Percentiles rank a stretch among this genome's conserved stretches.
Evolutionary conservation across 2,888 invertebrate species (phyloP).

Genomic region (Cerastis leucographa): DNA sequence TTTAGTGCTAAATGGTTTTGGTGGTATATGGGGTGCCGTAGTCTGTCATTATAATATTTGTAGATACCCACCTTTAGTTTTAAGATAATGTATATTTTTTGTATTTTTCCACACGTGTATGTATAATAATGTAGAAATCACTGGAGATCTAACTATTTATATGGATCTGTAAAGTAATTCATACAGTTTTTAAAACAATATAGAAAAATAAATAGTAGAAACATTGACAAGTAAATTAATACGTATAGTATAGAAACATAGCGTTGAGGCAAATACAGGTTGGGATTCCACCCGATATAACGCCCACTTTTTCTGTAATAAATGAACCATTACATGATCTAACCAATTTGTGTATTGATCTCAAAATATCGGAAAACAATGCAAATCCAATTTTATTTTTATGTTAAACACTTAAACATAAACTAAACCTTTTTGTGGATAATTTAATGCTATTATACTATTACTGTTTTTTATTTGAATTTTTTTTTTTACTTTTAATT

Average conservation of each 20-base stretch:
- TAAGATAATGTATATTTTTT: conserved; percentile 65
- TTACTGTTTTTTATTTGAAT: background rate
- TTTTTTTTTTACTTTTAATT: background rate
- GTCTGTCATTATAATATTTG: conserved; percentile 53
- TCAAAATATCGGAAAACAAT: conserved; percentile 12
- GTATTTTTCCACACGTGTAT: conserved; percentile 41
- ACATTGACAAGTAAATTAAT: background rate
- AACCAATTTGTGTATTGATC: conserved; percentile 15
- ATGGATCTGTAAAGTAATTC: background rate
- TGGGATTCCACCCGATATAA: too few relatives aligned
- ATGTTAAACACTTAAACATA: background rate
- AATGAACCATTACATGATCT: background rate
- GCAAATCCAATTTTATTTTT: background rate
- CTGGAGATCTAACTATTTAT: conserved; percentile 12
- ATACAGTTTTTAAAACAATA: conserved; percentile 6
- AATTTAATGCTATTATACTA: background rate
- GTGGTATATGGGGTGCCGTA: background rate
- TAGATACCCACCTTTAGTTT: conserved; percentile 64
- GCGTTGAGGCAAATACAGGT: background rate
- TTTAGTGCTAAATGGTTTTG: conserved; percentile 21
- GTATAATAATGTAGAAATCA: conserved; percentile 28
- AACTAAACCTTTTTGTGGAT: background rate
- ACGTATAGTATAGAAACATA: background rate
- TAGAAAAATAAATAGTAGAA: background rate
- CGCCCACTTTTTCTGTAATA: too few relatives aligned